Conservation (phyloP, 1,140 invertebrate genomes). For the Pachyrhynchus sulphureomaculatus region DNA sequence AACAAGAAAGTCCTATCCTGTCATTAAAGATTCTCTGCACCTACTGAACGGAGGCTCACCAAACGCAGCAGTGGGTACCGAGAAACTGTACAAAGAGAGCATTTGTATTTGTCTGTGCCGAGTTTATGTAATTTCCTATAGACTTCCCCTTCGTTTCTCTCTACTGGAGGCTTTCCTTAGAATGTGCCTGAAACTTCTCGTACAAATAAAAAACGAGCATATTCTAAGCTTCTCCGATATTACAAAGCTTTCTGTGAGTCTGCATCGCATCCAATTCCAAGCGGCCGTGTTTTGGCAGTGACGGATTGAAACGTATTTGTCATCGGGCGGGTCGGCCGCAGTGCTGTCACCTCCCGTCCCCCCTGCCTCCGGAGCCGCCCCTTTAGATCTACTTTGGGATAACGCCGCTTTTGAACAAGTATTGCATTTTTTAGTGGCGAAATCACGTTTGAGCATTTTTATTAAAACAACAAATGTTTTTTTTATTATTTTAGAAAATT, state of each 20-base stretch:
- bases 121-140: slow-evolving; percentile 56
- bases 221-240: slow-evolving; percentile 48
- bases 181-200: slow-evolving; percentile 35
- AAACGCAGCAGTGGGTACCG: slow-evolving; percentile 49
- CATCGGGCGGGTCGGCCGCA: slow-evolving; percentile 51
- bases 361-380: slow-evolving; percentile 26
- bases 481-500: too few relatives aligned
- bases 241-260: slow-evolving; percentile 54
- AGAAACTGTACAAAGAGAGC: slow-evolving; percentile 52
- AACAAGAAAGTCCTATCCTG: neutral
- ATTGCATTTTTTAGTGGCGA: slow-evolving; percentile 45
- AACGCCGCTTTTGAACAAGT: slow-evolving; percentile 40
- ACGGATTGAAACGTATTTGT: slow-evolving; percentile 53
- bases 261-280: slow-evolving; percentile 54
- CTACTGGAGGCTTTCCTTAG: slow-evolving; percentile 43
- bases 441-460: slow-evolving; percentile 38
- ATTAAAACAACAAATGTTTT: neutral
- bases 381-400: slow-evolving; percentile 18
- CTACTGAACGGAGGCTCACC: slow-evolving; percentile 47
- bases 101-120: slow-evolving; percentile 54
- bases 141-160: slow-evolving; percentile 45
- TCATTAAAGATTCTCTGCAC: slow-evolving; percentile 3
- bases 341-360: slow-evolving; percentile 42
- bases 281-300: slow-evolving; percentile 52
- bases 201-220: slow-evolving; percentile 28